Evolutionary conservation across 2,888 invertebrate species (phyloP), one percentile per base, ranked within the genome.

Genomic region (Apotomis turbidana): DNA sequence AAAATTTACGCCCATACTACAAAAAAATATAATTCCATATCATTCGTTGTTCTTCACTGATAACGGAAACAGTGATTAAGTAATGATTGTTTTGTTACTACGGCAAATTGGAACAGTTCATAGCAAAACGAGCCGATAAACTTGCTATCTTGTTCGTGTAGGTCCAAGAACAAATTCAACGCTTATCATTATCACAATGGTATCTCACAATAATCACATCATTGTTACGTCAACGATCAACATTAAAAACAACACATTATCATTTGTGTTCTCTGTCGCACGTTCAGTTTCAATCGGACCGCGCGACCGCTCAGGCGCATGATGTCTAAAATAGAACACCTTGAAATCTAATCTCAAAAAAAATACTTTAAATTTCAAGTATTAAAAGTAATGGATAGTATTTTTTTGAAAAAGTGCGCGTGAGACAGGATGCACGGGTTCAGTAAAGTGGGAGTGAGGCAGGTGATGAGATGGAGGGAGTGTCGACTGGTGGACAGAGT

Each of bases 381-480:
- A 15, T 68, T 68, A 27, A 41, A 51, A 61, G 80, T 64, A 76
- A 81, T 83, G 79, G 70, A 79, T 78, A 78, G 64, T 75, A 73
- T 70, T 75, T 69, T 27, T 74, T 76, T 71, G 62, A 49, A 60
- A 69, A 63, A 73, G 74, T 52, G 52, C 60, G 64, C 75, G 77
- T 80, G 79, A 74, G 73, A 76, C 70, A 84, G 77, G 81, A 92
- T 91, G 92, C 82, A 88, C 73, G 77, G 79, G 73, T 81, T 88
- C 27, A 78, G 72, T 73, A 88, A 85, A 83, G 85, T 85, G 77
- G 81, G 86, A 85, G 81, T 79, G 83, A 87, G 86, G 83, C 85
- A 83, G 75, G 71, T 87, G 78, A 78, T 82, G 73, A 79, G 74
- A 77, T 88, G 88, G 85, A 88, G 85, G 78, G 83, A 85, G 71